phyloP scores from a whole-genome alignment of 2,113 vertebrate species.

The Protobothrops mucrosquamatus region DNA sequence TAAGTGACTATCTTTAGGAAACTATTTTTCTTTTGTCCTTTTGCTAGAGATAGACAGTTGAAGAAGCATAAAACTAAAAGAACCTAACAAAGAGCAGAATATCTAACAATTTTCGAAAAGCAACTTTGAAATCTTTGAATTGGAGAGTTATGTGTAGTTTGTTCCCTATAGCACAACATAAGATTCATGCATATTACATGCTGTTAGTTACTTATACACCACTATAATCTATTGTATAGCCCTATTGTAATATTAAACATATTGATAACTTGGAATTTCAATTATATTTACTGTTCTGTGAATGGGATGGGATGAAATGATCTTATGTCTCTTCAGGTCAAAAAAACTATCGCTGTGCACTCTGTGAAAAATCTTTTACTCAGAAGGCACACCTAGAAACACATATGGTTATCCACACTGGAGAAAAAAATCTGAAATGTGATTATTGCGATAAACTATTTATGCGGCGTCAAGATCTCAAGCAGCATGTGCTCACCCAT shows the following conservation, averaged over 20 bases:
- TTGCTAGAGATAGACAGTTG: not conserved
- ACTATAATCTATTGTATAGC: not conserved
- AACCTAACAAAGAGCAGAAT: not conserved
- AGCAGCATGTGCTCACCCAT: conserved; percentile 93
- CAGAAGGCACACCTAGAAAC: conserved; percentile 96
- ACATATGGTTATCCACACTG: conserved; percentile 95
- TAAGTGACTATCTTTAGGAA: not conserved
- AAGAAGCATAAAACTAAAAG: not conserved
- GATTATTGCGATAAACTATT: conserved; percentile 94
- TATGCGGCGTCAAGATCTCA: conserved; percentile 94
- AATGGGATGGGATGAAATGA: not conserved
- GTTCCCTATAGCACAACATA: not conserved
- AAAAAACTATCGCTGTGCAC: conserved; percentile 91
- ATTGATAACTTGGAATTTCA: not conserved
- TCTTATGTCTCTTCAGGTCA: conserved; percentile 75
- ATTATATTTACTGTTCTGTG: not conserved
- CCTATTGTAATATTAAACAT: not conserved
- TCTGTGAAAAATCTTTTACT: conserved; percentile 93
- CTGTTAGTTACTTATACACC: not conserved
- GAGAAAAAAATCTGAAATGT: conserved; percentile 93
- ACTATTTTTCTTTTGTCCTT: not conserved
- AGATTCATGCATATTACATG: not conserved
- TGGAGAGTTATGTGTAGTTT: not conserved
- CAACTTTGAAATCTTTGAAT: not conserved
- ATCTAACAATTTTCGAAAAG: not conserved